These are phyloP conservation scores for Drosophila recens DNA, from an alignment of 2,888 invertebrate species.

Conservation along the genomic window DNA sequence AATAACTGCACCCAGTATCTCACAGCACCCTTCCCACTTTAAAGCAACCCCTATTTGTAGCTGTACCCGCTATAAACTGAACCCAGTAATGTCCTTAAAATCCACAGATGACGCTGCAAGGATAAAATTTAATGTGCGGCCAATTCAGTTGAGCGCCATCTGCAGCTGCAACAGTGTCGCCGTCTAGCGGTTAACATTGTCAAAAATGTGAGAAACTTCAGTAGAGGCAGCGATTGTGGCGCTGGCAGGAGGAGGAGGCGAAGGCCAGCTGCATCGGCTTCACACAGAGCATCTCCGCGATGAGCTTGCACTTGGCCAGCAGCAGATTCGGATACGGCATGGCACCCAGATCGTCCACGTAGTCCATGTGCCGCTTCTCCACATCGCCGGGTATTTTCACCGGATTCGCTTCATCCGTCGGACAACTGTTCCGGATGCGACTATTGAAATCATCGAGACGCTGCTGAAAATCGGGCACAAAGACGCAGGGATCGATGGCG, in stretches of 20 bases:
- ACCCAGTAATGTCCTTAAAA: background rate
- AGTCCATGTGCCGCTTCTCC: conserved; percentile 50
- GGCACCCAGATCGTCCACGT: conserved; percentile 47
- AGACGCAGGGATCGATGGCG: conserved; percentile 58
- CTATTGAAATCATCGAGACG: conserved; percentile 56
- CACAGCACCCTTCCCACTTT: background rate
- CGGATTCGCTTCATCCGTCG: conserved; percentile 9
- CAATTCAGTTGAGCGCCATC: conserved; percentile 22
- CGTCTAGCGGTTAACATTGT: background rate
- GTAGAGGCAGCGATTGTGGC: background rate
- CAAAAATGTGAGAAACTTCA: background rate
- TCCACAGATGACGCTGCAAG: conserved; percentile 2
- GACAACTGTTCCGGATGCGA: conserved; percentile 26
- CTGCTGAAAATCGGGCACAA: conserved; percentile 48
- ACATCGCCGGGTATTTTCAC: conserved; percentile 45
- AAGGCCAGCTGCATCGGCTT: conserved; percentile 53
- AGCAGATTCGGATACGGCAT: conserved; percentile 52
- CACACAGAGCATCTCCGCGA: conserved; percentile 44
- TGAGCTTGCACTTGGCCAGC: conserved; percentile 31
- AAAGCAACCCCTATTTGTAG: background rate
- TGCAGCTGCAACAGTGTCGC: background rate
- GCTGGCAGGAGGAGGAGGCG: background rate
- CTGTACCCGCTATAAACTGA: background rate
- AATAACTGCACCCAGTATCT: background rate
- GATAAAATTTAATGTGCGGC: conserved; percentile 9